Conservation (phyloP, 2,888 invertebrate genomes). For the Dendrolimus houi region DNA sequence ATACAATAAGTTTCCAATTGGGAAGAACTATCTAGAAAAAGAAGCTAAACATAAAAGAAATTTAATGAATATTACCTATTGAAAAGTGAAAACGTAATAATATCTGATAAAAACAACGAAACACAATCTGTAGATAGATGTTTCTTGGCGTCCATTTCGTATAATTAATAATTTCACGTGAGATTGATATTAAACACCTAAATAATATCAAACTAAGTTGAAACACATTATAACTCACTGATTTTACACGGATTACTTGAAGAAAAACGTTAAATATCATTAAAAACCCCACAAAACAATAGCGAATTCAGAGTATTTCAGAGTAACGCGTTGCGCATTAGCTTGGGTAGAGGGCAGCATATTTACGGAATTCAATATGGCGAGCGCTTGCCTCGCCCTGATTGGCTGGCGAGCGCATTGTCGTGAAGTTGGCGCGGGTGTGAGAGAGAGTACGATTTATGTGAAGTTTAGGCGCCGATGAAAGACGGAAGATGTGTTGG, state of each 20-base stretch:
- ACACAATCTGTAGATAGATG: slow-evolving; percentile 43
- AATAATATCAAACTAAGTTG: slow-evolving; percentile 18
- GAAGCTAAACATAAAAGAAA: slow-evolving; percentile 4
- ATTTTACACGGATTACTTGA: slow-evolving; percentile 26
- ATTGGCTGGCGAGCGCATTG: slow-evolving; percentile 49
- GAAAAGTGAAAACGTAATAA: slow-evolving; percentile 5
- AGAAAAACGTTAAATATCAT: slow-evolving; percentile 33
- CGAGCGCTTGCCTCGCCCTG: slow-evolving; percentile 46
- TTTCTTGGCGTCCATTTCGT: slow-evolving; percentile 39
- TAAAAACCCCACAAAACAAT: slow-evolving; percentile 55
- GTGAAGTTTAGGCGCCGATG: slow-evolving; percentile 64
- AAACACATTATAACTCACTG: slow-evolving; percentile 38
- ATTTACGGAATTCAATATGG: slow-evolving; percentile 65
- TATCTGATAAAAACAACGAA: slow-evolving; percentile 23
- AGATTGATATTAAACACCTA: slow-evolving; percentile 21
- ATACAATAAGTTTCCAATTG: not conserved
- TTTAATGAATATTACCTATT: not conserved
- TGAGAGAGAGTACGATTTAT: slow-evolving; percentile 68
- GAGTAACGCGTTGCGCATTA: slow-evolving; percentile 40
- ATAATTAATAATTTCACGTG: slow-evolving; percentile 25
- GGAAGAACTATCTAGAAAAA: not conserved
- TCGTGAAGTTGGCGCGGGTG: slow-evolving; percentile 57
- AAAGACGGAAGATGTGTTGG: slow-evolving; percentile 67
- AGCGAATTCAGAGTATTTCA: slow-evolving; percentile 53
- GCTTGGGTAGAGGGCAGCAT: slow-evolving; percentile 56